Evolutionary conservation across 2,113 vertebrate genomes (phyloP).

Genomic region (Ailurus styani): DNA sequence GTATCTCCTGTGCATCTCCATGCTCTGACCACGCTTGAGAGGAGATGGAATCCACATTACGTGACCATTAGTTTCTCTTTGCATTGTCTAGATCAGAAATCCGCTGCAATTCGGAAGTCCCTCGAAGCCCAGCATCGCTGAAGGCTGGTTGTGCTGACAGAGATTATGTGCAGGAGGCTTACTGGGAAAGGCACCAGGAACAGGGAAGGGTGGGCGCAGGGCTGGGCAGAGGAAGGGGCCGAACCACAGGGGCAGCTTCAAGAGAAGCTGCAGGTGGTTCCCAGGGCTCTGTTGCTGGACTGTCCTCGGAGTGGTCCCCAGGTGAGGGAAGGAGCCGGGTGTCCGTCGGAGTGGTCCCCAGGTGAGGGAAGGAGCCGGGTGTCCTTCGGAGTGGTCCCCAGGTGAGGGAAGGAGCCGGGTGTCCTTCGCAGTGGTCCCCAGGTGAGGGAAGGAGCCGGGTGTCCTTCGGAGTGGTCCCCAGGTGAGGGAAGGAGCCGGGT

Average conservation of each 20-base stretch:
- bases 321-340: rapidly evolving
- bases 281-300: rapidly evolving
- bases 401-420: rapidly evolving
- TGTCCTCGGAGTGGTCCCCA: rapidly evolving
- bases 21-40: too few species aligned
- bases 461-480: neutral
- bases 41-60: rapidly evolving
- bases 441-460: rapidly evolving
- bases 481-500: rapidly evolving
- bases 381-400: neutral
- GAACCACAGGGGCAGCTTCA: too few species aligned
- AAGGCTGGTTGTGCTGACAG: neutral
- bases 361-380: rapidly evolving
- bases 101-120: neutral
- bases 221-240: too few species aligned
- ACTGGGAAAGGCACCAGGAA: rapidly evolving
- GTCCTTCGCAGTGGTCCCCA: neutral
- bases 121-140: neutral
- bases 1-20: too few species aligned
- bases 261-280: neutral
- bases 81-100: neutral
- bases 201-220: rapidly evolving
- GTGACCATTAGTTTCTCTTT: neutral
- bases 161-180: rapidly evolving
- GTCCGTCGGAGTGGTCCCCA: neutral